These are phyloP conservation scores for Chloroceryle inda DNA, from an alignment of 2,797 vertebrate genomes.

Conservation along the genomic window DNA sequence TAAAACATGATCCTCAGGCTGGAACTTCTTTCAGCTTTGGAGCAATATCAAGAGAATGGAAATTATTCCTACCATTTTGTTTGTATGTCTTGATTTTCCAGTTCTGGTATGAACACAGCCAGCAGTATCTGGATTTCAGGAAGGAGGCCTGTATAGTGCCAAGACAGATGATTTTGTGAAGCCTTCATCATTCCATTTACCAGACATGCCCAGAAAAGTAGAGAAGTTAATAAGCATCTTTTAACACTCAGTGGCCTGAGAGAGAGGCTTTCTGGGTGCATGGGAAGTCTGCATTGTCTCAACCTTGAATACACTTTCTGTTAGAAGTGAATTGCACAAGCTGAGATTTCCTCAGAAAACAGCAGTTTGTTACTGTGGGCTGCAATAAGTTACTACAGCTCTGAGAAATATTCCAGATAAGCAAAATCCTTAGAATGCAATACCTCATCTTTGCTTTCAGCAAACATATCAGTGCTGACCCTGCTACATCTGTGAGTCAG, in stretches of 20 bases:
- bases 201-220: conserved; percentile 1
- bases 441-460: conserved; percentile 36
- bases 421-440: conserved; percentile 58
- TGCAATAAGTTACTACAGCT: conserved; percentile 58
- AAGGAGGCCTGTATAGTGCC: not conserved
- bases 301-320: conserved; percentile 60
- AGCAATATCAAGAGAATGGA: conserved; percentile 36
- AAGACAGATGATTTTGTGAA: conserved; percentile 19
- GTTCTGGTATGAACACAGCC: not conserved
- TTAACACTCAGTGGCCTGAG: not conserved
- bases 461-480: not conserved
- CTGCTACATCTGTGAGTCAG: not conserved
- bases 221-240: not conserved
- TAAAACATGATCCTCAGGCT: conserved; percentile 2
- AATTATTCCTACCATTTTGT: conserved; percentile 24
- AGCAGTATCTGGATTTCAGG: conserved; percentile 38
- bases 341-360: conserved; percentile 67
- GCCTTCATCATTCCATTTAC: not conserved
- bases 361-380: conserved; percentile 44
- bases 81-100: conserved; percentile 45
- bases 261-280: not conserved
- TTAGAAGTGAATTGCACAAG: conserved; percentile 65
- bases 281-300: conserved; percentile 46
- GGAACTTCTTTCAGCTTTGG: conserved; percentile 24
- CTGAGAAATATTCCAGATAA: conserved; percentile 66